phyloP scores from a whole-genome alignment of 2,888 invertebrate genomes.

The Scaptomyza reducta region DNA sequence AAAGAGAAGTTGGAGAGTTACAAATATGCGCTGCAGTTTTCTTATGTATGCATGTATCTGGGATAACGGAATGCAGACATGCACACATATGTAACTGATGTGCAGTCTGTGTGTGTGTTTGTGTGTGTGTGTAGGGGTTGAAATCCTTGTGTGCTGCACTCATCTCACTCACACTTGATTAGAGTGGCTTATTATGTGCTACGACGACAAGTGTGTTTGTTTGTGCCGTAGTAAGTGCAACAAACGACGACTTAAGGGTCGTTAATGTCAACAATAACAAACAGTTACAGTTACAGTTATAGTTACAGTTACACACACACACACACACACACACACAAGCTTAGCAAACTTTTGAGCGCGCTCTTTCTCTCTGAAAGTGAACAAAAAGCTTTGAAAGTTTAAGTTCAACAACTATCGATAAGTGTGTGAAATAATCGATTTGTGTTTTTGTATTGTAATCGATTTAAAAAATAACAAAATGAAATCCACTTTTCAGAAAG shows the following conservation, averaged over 20 bases:
- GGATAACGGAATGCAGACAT: too few relatives aligned
- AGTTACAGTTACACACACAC: too few relatives aligned
- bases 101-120: too few relatives aligned
- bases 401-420: slow-evolving; percentile 10
- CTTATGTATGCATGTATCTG: too few relatives aligned
- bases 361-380: slow-evolving; percentile 1
- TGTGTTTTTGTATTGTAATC: too few relatives aligned
- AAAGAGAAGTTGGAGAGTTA: too few relatives aligned
- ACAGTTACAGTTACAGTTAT: slow-evolving; percentile 21
- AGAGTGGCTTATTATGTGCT: slow-evolving; percentile 46
- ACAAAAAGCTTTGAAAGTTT: slow-evolving; percentile 19
- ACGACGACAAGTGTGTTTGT: slow-evolving; percentile 7
- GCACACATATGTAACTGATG: background rate
- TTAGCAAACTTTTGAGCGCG: slow-evolving; percentile 47
- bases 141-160: slow-evolving; percentile 7
- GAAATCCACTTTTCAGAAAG: too few relatives aligned
- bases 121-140: too few relatives aligned
- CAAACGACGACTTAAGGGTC: slow-evolving; percentile 53
- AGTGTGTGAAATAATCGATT: slow-evolving; percentile 3
- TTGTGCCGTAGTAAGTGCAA: slow-evolving; percentile 44
- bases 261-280: slow-evolving; percentile 60
- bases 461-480: too few relatives aligned
- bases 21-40: too few relatives aligned
- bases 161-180: slow-evolving; percentile 29
- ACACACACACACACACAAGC: slow-evolving; percentile 1